Conservation (phyloP, 2,113 vertebrate genomes). For the Chionodraco myersi region DNA sequence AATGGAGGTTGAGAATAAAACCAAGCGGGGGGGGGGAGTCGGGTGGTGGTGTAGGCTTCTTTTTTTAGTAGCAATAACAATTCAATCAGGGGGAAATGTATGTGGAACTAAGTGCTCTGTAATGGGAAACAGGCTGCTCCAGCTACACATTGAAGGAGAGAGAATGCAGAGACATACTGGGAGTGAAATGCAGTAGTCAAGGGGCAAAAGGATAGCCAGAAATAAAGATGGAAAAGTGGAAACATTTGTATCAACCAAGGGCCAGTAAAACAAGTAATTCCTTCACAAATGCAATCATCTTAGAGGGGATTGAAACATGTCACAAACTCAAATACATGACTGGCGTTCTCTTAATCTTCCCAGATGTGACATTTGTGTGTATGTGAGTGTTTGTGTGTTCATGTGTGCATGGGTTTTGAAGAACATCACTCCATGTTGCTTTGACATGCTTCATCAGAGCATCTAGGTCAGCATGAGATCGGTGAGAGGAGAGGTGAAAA, state of each 20-base stretch:
- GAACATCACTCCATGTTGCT: constrained; percentile 63
- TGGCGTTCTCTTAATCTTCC: constrained; percentile 61
- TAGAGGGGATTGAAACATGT: constrained; percentile 64
- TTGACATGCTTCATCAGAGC: constrained; percentile 76
- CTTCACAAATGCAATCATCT: constrained; percentile 57
- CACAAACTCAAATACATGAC: constrained; percentile 58
- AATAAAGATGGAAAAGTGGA: background rate
- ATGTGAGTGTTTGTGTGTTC: constrained; percentile 23
- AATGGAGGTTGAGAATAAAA: constrained; percentile 36
- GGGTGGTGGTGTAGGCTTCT: constrained; percentile 30
- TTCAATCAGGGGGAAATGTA: constrained; percentile 77
- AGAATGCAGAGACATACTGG: constrained; percentile 2
- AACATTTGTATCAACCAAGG: background rate
- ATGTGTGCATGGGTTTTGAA: constrained; percentile 57
- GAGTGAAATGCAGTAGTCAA: background rate
- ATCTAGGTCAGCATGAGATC: constrained; percentile 76
- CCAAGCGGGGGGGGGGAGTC: background rate
- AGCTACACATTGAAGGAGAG: constrained; percentile 29
- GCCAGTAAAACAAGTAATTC: constrained; percentile 53
- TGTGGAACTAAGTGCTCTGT: constrained; percentile 79
- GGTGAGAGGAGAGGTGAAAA: background rate
- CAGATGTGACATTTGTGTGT: constrained; percentile 48
- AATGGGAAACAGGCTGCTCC: constrained; percentile 70
- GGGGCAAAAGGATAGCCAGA: background rate
- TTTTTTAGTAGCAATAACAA: constrained; percentile 76